These are phyloP conservation scores for Ips typographus DNA, from an alignment of 1,140 invertebrate genomes.

Conservation along the genomic window DNA sequence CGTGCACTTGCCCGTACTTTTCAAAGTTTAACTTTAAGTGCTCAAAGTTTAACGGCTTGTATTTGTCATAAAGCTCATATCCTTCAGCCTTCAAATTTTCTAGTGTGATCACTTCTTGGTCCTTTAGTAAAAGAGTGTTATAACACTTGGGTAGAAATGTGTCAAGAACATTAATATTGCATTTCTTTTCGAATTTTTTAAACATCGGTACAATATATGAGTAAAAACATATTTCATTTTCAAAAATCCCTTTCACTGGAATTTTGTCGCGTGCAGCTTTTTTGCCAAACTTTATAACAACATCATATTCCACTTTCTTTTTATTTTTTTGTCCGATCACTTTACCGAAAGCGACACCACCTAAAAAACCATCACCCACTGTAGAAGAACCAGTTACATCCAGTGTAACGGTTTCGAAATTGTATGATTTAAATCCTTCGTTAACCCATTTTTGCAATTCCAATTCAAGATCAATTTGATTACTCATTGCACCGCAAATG, in stretches of 20 bases:
- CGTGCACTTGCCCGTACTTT: slow-evolving; percentile 57
- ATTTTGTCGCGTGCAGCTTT: slow-evolving; percentile 12
- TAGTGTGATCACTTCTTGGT: slow-evolving; percentile 10
- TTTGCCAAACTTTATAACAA: slow-evolving; percentile 36
- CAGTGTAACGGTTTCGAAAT: background rate
- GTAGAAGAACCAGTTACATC: slow-evolving; percentile 1
- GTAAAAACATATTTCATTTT: slow-evolving; percentile 36
- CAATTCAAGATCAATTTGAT: background rate
- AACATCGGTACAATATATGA: slow-evolving; percentile 11
- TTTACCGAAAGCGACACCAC: slow-evolving; percentile 32
- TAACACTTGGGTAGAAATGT: slow-evolving; percentile 12
- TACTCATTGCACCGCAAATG: background rate
- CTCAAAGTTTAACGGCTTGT: slow-evolving; percentile 7
- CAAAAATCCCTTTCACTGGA: slow-evolving; percentile 6
- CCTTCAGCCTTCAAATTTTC: slow-evolving; percentile 15
- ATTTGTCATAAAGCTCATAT: slow-evolving; percentile 18
- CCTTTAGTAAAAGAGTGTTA: background rate
- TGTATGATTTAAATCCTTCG: too few relatives aligned
- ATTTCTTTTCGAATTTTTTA: slow-evolving; percentile 21
- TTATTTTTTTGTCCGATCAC: slow-evolving; percentile 1
- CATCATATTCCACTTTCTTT: slow-evolving; percentile 14
- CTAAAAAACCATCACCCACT: slow-evolving; percentile 39
- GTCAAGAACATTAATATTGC: background rate
- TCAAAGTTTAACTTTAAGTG: slow-evolving; percentile 46
- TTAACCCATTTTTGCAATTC: too few relatives aligned